Evolutionary conservation across 2,113 vertebrate genomes (phyloP).

Genomic region (Columba livia): DNA sequence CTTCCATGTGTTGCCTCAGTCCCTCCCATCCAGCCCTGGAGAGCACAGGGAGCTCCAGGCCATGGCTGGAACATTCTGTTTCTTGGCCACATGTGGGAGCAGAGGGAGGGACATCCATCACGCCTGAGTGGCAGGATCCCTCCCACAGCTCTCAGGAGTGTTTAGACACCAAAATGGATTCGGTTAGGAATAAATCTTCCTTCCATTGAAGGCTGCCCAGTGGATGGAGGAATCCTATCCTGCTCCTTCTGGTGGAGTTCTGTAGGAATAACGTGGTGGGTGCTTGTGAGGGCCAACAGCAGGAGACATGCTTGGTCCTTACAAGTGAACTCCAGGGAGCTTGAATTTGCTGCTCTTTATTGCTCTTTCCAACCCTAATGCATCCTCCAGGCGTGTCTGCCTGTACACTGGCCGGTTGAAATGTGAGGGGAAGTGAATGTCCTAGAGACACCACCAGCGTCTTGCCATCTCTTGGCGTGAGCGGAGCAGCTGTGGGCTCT

Average conservation of each 20-base stretch:
- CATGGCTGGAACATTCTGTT: constrained; percentile 58
- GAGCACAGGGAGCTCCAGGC: constrained; percentile 28
- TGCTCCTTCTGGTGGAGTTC: neutral
- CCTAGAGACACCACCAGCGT: neutral
- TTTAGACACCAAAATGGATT: neutral
- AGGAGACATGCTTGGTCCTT: neutral
- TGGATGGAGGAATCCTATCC: neutral
- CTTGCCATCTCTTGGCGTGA: neutral
- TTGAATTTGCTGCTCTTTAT: neutral
- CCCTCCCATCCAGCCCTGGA: constrained; percentile 26
- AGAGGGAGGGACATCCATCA: constrained; percentile 49
- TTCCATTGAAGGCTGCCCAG: rapidly evolving
- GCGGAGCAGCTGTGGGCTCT: neutral
- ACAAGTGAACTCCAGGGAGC: neutral
- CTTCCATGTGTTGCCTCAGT: constrained; percentile 64
- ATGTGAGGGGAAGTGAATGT: neutral
- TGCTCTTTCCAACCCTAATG: neutral
- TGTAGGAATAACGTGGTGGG: neutral
- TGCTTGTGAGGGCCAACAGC: neutral
- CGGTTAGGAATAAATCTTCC: neutral
- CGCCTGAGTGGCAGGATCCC: constrained; percentile 29
- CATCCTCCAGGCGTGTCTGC: neutral
- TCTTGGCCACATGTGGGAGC: constrained; percentile 55
- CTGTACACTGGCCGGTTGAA: neutral
- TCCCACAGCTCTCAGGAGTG: constrained; percentile 26